Percentiles rank a stretch among this genome's conserved stretches.
These are phyloP conservation scores for Temnothorax nylanderi DNA, from an alignment of 1,140 invertebrate genomes.

Conservation along the genomic window DNA sequence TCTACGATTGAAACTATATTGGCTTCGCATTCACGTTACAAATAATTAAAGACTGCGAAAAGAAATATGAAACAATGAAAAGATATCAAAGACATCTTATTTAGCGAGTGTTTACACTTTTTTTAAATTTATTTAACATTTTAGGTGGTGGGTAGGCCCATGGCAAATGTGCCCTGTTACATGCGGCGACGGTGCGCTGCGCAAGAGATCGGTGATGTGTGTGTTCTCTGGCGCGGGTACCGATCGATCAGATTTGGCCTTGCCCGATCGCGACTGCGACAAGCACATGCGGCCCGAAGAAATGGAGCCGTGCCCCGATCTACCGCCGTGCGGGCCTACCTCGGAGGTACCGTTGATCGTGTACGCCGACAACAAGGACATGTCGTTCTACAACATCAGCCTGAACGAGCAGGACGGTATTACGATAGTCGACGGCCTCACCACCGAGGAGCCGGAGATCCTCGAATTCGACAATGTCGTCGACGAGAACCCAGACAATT, in stretches of 20 bases:
- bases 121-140: background rate
- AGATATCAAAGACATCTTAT: background rate
- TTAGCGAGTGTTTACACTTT: background rate
- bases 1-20: background rate
- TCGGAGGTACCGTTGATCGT: slow-evolving; percentile 77
- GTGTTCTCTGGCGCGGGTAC: slow-evolving; percentile 87
- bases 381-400: slow-evolving; percentile 79
- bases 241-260: slow-evolving; percentile 87
- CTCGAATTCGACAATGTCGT: slow-evolving; percentile 81
- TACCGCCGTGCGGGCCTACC: slow-evolving; percentile 86
- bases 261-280: slow-evolving; percentile 90
- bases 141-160: slow-evolving; percentile 92
- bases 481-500: slow-evolving; percentile 77
- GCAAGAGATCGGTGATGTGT: slow-evolving; percentile 91
- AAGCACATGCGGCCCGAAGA: slow-evolving; percentile 87
- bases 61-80: background rate
- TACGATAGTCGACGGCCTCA: slow-evolving; percentile 71
- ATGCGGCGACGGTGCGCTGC: slow-evolving; percentile 88
- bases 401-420: slow-evolving; percentile 74
- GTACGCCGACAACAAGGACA: slow-evolving; percentile 76
- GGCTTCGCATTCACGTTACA: background rate
- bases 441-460: slow-evolving; percentile 79
- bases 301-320: slow-evolving; percentile 87
- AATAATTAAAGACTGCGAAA: background rate
- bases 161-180: slow-evolving; percentile 94